Evolutionary conservation across 2,797 vertebrate genomes (phyloP).

Genomic region (Gymnodraco acuticeps): DNA sequence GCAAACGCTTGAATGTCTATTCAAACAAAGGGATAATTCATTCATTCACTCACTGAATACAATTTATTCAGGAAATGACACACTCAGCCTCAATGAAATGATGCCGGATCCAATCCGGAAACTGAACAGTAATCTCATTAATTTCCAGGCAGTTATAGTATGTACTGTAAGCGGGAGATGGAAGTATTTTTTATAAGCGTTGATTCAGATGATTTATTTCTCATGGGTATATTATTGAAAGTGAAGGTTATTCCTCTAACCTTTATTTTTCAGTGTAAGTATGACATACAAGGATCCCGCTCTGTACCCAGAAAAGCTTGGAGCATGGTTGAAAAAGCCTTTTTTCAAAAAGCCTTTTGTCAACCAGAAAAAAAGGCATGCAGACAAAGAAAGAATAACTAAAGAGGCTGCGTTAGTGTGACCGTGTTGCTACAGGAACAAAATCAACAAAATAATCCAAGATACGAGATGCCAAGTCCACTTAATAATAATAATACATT

Average conservation of each 20-base stretch:
- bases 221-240: slow-evolving; percentile 4
- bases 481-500: too few species aligned
- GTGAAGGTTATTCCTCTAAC: neutral
- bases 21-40: slow-evolving; percentile 37
- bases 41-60: slow-evolving; percentile 41
- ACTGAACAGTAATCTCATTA: slow-evolving; percentile 13
- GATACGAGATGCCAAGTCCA: neutral
- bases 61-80: slow-evolving; percentile 38
- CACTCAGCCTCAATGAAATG: slow-evolving; percentile 21
- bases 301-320: slow-evolving; percentile 7
- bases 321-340: neutral
- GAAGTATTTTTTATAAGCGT: slow-evolving; percentile 3
- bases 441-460: slow-evolving; percentile 12
- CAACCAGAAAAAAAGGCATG: slow-evolving; percentile 18
- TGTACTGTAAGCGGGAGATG: slow-evolving; percentile 4
- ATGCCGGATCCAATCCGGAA: slow-evolving; percentile 33
- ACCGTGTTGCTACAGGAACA: slow-evolving; percentile 6
- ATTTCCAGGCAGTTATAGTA: slow-evolving; percentile 18
- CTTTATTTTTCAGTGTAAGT: slow-evolving; percentile 15
- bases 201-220: slow-evolving; percentile 16
- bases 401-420: neutral
- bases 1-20: neutral
- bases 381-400: slow-evolving; percentile 15
- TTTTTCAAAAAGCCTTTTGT: slow-evolving; percentile 3
- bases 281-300: neutral